These are phyloP conservation scores for Apogon talboti DNA, from an alignment of 2,797 vertebrate species.

Conservation along the genomic window DNA sequence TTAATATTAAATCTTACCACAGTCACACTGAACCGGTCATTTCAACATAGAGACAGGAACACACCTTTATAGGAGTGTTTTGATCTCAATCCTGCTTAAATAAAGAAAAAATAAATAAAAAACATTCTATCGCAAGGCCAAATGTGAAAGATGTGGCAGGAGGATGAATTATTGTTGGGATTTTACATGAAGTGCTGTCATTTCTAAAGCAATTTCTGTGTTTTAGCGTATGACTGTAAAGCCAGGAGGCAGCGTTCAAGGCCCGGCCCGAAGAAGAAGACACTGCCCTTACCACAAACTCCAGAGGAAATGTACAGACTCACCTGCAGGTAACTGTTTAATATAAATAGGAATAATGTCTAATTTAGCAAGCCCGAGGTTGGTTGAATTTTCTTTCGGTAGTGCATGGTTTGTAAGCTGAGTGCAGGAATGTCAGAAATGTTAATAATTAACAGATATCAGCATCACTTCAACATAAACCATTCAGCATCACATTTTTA, in stretches of 20 bases:
- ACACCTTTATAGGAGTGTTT: not conserved
- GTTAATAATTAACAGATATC: no score
- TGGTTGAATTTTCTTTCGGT: no score
- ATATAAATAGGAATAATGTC: not conserved
- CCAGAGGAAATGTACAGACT: conserved; percentile 97
- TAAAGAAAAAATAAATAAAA: no score
- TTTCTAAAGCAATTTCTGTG: conserved; percentile 25
- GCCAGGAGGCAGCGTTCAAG: conserved; percentile 93
- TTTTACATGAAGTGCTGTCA: not conserved
- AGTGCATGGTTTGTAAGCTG: no score
- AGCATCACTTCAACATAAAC: no score
- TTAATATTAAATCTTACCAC: conserved; percentile 1
- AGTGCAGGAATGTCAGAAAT: no score
- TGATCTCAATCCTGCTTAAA: no score
- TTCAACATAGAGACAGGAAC: conserved; percentile 2
- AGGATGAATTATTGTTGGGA: not conserved
- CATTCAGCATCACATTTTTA: no score
- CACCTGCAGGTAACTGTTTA: conserved; percentile 90
- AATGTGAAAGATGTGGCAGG: not conserved
- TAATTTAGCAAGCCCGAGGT: no score
- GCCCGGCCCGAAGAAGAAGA: conserved; percentile 96
- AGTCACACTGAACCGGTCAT: not conserved
- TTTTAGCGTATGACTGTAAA: conserved; percentile 93
- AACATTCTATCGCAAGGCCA: not conserved
- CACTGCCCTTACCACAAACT: conserved; percentile 90